Base-by-base conservation (phyloP, 2,113 vertebrate genomes). In the Gopherus evgoodei region DNA sequence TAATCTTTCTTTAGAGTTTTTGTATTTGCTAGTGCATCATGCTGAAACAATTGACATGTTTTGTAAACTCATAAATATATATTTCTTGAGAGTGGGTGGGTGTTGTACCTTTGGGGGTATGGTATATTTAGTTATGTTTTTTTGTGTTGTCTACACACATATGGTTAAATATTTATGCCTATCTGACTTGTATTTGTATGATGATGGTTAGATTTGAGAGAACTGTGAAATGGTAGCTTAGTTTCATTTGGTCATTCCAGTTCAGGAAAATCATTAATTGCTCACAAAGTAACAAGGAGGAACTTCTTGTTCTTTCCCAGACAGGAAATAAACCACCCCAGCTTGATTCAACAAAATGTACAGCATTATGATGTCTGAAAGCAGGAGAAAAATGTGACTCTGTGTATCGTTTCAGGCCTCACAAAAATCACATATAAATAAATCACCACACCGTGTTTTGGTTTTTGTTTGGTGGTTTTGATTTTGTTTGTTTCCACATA, bases 261-360 rank as follows among this genome's bases (percentile, higher is more conserved):
- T 83, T 92, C 88, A 82, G 86, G 92, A 96, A 96, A 90, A 91
- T 24, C 78, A 93, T 97, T 93, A 93, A 83, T 86, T 65, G 94
- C 91, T 96, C 92, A 69, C 57, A 38, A 19, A 92, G 88, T 7
- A 88, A 84, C 78, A 31, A 92, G 93, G 96, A 91, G 81, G 94
- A 97, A 94, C 97, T 96, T 10, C 80, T 94, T 96, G 95, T 98
- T 97, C 97, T 96, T 95, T 92, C 92, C 84, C 82, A 81, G 92
- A 27, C 94, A 96, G 97, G 96, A 98, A 97, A 92, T 56, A 57
- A 95, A 42, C 79, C 90, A 13, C 56, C 59, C 35, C 56, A 3
- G 5, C 35, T 44, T 2, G 21, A 93, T 49, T 27, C 81, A 29
- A 0, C 69, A 10, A 75, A 56, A 47, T 6, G 57, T 54, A 57